Evolutionary conservation across 2,888 invertebrate species (phyloP), one percentile per base, ranked within the genome.

Genomic region (Scaeva pyrastri): DNA sequence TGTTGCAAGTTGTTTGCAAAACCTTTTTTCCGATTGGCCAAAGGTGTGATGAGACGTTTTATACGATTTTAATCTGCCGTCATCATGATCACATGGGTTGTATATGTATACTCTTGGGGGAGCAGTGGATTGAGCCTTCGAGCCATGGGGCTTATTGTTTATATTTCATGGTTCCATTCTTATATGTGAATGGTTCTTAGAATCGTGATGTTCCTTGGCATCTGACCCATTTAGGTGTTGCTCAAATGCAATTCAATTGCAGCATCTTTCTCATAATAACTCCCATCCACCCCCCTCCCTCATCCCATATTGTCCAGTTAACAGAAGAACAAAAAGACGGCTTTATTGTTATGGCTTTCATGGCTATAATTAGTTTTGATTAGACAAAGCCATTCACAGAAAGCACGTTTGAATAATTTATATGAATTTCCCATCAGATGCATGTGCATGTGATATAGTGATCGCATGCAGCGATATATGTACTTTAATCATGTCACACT

Each of bases 161-260:
- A 43, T 36, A 77, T 81, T 76, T n/a, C n/a, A n/a, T n/a, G 55
- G 11, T 48, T 66, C 39, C 36, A 73, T 85, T 85, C 75, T 84
- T 66, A n/a, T n/a, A n/a, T n/a, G 66, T 64, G 76, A 76, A 73
- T 68, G n/a, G 81, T 76, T 85, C 85, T 76, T 26, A 68, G 81
- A 85, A 70, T 85, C 85, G 85, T 85, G 85, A 85, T 85, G 85
- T 81, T 85, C 85, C 85, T 76, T 85, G 85, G 85, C 85, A 85
- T 73, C 45, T 85, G 81, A 85, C 85, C 85, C 72, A 85, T 85
- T 85, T 85, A 74, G 55, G 19, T 31, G 52, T 39, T 75, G 84
- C 23, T 60, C 73, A 56, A 56, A 56, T 80, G 84, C 84, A 83
- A 83, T 73, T 70, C 41, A 72, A 76, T 52, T 36, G 68, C 43